phyloP scores from a whole-genome alignment of 1,140 invertebrate genomes.

The Sitobion miscanthi region DNA sequence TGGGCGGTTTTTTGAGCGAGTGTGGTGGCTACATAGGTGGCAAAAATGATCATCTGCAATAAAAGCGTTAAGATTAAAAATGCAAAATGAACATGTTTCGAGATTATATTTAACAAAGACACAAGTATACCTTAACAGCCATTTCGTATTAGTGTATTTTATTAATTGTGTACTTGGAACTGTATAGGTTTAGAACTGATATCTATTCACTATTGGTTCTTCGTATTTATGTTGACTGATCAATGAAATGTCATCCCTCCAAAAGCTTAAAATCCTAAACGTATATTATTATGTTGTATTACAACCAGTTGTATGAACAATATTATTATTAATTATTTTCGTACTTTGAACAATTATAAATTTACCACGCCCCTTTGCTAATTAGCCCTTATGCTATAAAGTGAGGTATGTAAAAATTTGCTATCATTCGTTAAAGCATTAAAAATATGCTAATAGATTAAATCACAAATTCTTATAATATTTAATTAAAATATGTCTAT shows the following conservation, averaged over 20 bases:
- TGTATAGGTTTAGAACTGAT: neutral
- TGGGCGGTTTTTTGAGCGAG: conserved; percentile 39
- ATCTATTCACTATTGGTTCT: neutral
- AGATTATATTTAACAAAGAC: neutral
- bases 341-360: neutral
- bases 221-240: neutral
- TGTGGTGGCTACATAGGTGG: conserved; percentile 58
- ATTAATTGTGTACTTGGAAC: neutral
- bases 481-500: too few relatives aligned
- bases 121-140: neutral
- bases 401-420: neutral
- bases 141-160: neutral
- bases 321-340: neutral
- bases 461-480: too few relatives aligned
- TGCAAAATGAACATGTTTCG: neutral
- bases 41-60: conserved; percentile 57
- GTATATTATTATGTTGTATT: neutral
- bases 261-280: neutral
- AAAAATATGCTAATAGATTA: too few relatives aligned
- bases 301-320: neutral
- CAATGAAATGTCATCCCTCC: neutral
- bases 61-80: neutral
- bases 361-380: neutral
- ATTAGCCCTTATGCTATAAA: neutral
- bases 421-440: neutral